phyloP scores from a whole-genome alignment of 2,888 invertebrate genomes.

The Mactromeris polynyma region DNA sequence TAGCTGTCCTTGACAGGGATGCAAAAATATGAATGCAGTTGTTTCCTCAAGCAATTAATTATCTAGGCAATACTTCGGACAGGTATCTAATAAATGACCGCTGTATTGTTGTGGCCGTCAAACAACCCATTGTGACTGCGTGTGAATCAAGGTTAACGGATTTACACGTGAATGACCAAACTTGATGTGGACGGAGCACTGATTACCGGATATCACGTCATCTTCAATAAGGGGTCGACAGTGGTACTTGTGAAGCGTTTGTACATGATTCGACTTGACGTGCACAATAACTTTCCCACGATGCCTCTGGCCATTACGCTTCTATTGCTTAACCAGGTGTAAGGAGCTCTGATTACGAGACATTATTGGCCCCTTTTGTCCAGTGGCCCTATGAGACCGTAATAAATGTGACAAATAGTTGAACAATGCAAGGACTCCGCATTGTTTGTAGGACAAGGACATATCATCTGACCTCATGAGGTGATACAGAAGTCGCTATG shows the following conservation, averaged over 20 bases:
- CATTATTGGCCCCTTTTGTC: slow-evolving; percentile 48
- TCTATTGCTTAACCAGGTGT: slow-evolving; percentile 64
- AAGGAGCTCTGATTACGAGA: slow-evolving; percentile 60
- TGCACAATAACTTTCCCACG: slow-evolving; percentile 60
- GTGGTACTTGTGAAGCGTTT: background rate
- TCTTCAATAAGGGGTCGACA: slow-evolving; percentile 48
- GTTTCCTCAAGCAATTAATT: slow-evolving; percentile 47
- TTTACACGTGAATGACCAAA: slow-evolving; percentile 63
- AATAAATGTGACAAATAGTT: slow-evolving; percentile 60
- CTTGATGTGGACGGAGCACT: slow-evolving; percentile 39
- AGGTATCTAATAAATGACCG: slow-evolving; percentile 48
- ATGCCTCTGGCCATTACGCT: slow-evolving; percentile 52
- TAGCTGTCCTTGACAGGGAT: slow-evolving; percentile 16
- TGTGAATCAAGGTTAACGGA: slow-evolving; percentile 57
- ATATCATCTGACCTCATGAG: slow-evolving; percentile 24
- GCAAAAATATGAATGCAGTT: slow-evolving; percentile 45
- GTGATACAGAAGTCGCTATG: background rate
- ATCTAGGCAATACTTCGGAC: slow-evolving; percentile 16
- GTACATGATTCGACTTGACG: slow-evolving; percentile 35
- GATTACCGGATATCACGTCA: slow-evolving; percentile 61
- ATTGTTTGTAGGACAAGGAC: slow-evolving; percentile 21
- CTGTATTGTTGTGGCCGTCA: slow-evolving; percentile 28
- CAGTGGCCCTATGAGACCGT: slow-evolving; percentile 26
- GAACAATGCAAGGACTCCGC: slow-evolving; percentile 5
- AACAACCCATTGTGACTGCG: slow-evolving; percentile 30